Evolutionary conservation across 2,888 invertebrate genomes (phyloP).

Genomic region (Rapana venosa): DNA sequence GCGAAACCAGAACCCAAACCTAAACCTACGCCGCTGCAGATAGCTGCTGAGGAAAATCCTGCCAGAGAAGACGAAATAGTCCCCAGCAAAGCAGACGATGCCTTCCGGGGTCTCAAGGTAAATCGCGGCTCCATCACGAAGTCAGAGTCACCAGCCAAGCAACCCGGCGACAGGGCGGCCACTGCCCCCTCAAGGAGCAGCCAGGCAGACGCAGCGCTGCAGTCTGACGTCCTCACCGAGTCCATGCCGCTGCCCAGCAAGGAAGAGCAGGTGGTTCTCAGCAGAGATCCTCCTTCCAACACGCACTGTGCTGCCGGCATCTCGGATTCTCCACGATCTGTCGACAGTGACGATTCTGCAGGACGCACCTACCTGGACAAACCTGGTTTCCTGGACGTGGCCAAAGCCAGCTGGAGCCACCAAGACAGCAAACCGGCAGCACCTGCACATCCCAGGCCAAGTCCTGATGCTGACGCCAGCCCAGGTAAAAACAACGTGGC

Average conservation of each 20-base stretch:
- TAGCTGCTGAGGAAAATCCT: neutral
- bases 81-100: neutral
- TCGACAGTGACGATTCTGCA: neutral
- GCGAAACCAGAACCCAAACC: neutral
- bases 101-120: neutral
- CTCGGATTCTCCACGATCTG: neutral
- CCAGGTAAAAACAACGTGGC: neutral
- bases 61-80: constrained; percentile 12
- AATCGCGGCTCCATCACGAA: neutral
- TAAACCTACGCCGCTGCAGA: neutral
- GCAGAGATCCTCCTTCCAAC: neutral
- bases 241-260: neutral
- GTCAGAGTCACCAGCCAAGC: neutral
- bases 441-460: neutral
- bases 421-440: neutral
- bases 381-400: constrained; percentile 16
- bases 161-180: neutral
- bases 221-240: neutral
- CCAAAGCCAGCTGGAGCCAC: constrained; percentile 29
- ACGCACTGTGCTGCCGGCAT: neutral
- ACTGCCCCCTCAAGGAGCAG: neutral
- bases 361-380: constrained; percentile 21
- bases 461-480: neutral
- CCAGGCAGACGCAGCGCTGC: neutral
- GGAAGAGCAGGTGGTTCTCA: neutral